phyloP scores from a whole-genome alignment of 1,140 invertebrate species.

The Stenopsyche tienmushanensis region DNA sequence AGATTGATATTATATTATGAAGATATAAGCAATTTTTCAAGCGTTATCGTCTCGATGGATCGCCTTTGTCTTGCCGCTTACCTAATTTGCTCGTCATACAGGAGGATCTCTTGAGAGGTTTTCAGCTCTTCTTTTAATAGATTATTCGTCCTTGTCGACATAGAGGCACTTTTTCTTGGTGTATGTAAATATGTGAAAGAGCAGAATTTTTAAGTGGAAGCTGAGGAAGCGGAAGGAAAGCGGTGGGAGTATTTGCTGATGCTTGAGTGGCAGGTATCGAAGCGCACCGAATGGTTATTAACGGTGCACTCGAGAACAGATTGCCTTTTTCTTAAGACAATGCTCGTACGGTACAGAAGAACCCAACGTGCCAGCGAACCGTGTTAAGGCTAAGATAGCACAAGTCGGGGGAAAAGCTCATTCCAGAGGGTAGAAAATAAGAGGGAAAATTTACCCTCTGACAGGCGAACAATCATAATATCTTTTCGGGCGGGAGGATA shows the following conservation, averaged over 20 bases:
- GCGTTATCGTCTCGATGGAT: no score
- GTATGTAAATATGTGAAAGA: no score
- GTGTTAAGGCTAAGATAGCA: not conserved
- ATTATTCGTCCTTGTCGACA: no score
- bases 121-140: no score
- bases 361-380: not conserved
- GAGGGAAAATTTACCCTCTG: not conserved
- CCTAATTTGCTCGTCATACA: no score
- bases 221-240: not conserved
- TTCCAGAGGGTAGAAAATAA: not conserved
- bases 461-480: not conserved
- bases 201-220: no score
- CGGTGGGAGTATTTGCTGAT: not conserved
- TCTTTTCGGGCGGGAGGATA: no score
- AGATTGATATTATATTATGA: no score
- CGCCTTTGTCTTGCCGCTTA: no score
- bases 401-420: not conserved
- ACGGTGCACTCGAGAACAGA: constrained; percentile 10
- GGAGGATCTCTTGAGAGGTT: no score
- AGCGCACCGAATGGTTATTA: constrained; percentile 17
- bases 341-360: not conserved
- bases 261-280: constrained; percentile 16
- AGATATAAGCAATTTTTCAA: no score
- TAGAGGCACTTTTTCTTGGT: no score
- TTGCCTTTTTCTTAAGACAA: constrained; percentile 14